phyloP scores from a whole-genome alignment of 2,888 invertebrate species.

The Synergus gifuensis region DNA sequence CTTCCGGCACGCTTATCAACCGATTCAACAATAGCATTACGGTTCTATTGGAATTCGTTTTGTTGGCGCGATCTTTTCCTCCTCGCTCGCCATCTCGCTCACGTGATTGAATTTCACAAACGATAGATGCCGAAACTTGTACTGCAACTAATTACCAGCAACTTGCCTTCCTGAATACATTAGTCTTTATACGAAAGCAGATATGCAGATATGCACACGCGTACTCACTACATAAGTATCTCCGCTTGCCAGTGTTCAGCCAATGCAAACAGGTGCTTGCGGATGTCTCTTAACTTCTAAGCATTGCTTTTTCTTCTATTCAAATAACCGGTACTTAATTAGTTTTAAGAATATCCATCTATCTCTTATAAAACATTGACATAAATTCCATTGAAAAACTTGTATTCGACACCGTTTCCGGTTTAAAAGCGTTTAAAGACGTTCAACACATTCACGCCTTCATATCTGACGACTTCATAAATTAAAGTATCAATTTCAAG shows the following conservation, averaged over 20 bases:
- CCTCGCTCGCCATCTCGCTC: background rate
- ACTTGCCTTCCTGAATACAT: constrained; percentile 25
- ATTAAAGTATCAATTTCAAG: background rate
- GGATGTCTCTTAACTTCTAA: constrained; percentile 14
- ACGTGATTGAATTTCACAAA: constrained; percentile 32
- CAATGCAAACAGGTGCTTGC: constrained; percentile 5
- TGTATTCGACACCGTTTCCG: background rate
- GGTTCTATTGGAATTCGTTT: constrained; percentile 31
- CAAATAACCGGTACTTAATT: constrained; percentile 28
- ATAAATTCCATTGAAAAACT: constrained; percentile 7
- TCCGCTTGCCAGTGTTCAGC: background rate
- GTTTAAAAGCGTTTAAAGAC: background rate
- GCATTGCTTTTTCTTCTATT: constrained; percentile 18
- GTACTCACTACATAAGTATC: background rate
- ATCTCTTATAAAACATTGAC: background rate
- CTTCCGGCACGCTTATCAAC: constrained; percentile 37
- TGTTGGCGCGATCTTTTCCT: background rate
- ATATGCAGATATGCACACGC: constrained; percentile 14
- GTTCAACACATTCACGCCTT: background rate
- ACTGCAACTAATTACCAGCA: constrained; percentile 17
- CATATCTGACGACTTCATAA: background rate
- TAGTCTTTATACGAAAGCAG: constrained; percentile 32
- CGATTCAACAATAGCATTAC: constrained; percentile 28
- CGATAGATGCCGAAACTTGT: constrained; percentile 21
- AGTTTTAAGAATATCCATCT: constrained; percentile 1